Base-by-base conservation (phyloP, 2,797 vertebrate species). In the Eleutherodactylus coqui region DNA sequence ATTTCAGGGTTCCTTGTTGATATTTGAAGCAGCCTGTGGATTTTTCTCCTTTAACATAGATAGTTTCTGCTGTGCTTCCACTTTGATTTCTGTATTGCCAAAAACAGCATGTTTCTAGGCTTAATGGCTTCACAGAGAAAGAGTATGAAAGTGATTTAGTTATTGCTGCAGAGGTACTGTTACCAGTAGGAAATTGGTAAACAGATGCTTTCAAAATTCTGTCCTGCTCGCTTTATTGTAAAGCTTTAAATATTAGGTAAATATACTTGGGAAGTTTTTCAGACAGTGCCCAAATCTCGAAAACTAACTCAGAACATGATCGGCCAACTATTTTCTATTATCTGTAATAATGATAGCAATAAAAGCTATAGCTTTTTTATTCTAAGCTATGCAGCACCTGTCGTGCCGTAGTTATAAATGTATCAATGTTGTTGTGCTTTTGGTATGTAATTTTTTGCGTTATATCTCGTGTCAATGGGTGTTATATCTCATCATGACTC, bases 1-100 rank as follows among this genome's bases (percentile, higher is more conserved):
- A 94, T 96, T 94, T 95, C 93, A 94, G 96, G 93, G 94, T 94
- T 94, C 91, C 93, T 91, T 87, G 86, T 87, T 95, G 96, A 94
- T 96, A 96, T 96, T 95, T 95, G 96, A 94, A 93, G 94, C 94
- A 94, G 94, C 93, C 93, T 94, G 94, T 95, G 96, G 95, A 96
- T 97, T 96, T 95, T 94, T 95, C 93, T 94, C 94, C 94, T 93
- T 93, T 94, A 94, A 94, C 93, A 93, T 91, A 94, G 94, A 94
- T 94, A 92, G 93, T 92, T 93, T 96, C 92, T 92, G 90, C 93
- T 92, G 91, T 91, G 93, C 93, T 92, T 89, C 92, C 91, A 85
- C 94, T 95, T 96, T 95, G 95, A 96, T 96, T 93, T 93, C 94
- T 91, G 92, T 92, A 94, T 94, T 95, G 96, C 93, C 94, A 92